Evolutionary conservation across 2,113 vertebrate species (phyloP).

Genomic region (Pagrus major): DNA sequence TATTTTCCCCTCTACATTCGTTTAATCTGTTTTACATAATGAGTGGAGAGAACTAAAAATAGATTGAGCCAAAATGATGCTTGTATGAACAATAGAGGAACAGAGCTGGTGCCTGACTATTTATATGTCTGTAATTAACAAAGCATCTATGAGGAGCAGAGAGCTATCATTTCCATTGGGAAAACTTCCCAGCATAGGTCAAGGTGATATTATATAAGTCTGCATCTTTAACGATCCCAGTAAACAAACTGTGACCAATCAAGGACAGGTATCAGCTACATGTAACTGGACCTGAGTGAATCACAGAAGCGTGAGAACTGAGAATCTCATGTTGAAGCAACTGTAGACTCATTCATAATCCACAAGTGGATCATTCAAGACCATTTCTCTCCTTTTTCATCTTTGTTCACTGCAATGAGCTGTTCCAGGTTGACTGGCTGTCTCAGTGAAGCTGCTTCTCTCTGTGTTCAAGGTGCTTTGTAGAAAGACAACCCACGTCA

Average conservation of each 20-base stretch:
- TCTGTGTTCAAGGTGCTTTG: slow-evolving; percentile 67
- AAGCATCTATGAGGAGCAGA: background rate
- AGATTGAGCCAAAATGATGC: background rate
- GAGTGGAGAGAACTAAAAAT: background rate
- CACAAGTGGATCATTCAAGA: slow-evolving; percentile 37
- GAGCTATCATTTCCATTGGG: slow-evolving; percentile 12
- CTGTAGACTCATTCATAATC: slow-evolving; percentile 64
- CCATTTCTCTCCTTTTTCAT: slow-evolving; percentile 20
- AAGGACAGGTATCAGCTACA: slow-evolving; percentile 60
- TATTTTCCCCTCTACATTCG: background rate
- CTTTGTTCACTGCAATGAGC: slow-evolving; percentile 44
- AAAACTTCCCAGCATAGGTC: background rate
- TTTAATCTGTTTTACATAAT: background rate
- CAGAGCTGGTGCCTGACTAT: background rate
- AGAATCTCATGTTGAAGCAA: slow-evolving; percentile 55
- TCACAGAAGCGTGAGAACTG: slow-evolving; percentile 66
- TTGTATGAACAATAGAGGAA: background rate
- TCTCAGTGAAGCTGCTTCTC: slow-evolving; percentile 22
- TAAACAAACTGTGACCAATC: slow-evolving; percentile 71
- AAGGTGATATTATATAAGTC: slow-evolving; percentile 47
- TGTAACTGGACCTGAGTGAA: slow-evolving; percentile 66
- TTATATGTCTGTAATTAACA: background rate
- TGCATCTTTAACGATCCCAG: slow-evolving; percentile 61
- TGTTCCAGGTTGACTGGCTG: slow-evolving; percentile 23
- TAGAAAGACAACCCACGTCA: slow-evolving; percentile 67